Percentiles rank a stretch among this genome's conserved stretches.
Conservation (phyloP, 2,888 invertebrate genomes). For the Tolmerus cingulatus region DNA sequence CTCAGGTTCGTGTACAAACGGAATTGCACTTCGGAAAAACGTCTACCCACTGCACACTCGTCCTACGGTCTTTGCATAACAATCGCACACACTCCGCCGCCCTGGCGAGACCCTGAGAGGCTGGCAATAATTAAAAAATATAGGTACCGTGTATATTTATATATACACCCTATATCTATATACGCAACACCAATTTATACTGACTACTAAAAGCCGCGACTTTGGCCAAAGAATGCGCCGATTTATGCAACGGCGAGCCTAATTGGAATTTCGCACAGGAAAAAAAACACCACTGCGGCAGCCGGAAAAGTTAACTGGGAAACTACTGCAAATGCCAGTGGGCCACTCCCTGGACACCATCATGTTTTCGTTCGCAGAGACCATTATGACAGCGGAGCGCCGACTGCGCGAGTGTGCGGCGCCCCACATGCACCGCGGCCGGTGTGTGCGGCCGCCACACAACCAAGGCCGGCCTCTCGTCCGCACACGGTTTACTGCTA, state of each 20-base stretch:
- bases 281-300: not conserved
- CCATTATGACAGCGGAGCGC: constrained; percentile 45
- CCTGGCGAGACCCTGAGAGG: not conserved
- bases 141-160: not conserved
- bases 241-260: constrained; percentile 26
- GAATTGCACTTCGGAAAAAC: not conserved
- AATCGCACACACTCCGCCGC: not conserved
- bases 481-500: not conserved
- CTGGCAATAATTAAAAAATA: not conserved
- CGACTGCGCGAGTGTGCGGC: constrained; percentile 27
- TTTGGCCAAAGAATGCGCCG: constrained; percentile 1
- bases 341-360: constrained; percentile 47
- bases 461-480: not conserved
- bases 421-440: constrained; percentile 12
- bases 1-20: not conserved
- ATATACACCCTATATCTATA: not conserved
- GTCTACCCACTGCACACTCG: not conserved
- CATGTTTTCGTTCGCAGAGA: constrained; percentile 43
- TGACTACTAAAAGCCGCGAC: not conserved
- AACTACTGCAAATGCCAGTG: constrained; percentile 39
- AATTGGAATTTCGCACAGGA: constrained; percentile 16
- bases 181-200: not conserved
- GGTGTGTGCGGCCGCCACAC: not conserved
- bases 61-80: constrained; percentile 14
- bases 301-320: constrained; percentile 26